Evolutionary conservation across 2,888 invertebrate species (phyloP), one percentile per base, ranked within the genome.

Genomic region (Lasius platythorax): DNA sequence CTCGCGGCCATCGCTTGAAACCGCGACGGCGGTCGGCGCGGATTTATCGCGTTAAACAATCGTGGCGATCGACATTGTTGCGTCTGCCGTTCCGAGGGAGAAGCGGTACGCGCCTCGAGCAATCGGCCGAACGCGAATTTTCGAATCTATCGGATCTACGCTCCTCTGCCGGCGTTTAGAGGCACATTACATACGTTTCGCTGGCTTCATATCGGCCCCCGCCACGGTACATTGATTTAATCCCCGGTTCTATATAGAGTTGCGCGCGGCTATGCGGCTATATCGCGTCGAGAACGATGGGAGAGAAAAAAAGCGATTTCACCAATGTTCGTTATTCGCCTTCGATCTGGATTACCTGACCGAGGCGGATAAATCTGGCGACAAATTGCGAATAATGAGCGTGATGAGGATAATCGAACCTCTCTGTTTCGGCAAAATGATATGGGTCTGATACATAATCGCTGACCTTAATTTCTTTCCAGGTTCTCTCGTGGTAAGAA

Each of bases 151-250:
- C 83, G 85, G 83, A 88, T 88, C 84, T 84, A 78, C 43, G 86
- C 72, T 76, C 79, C 83, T 82, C 66, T 83, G 74, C 50, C 70
- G 74, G 64, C 85, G 86, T 85, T 84, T 88, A 86, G 85, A 87
- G 83, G 83, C 87, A 87, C 86, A 87, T 90, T 90, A 90, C 87
- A 85, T 78, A 87, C 90, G 90, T 91, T 89, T 73, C 86, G 84
- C 84, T 91, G 88, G 78, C 84, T 85, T 88, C 91, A 89, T 90
- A 90, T 91, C 90, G 91, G 79, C 84, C 68, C 86, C 85, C 53
- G 53, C 18, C 85, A 91, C 88, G 90, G 84, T 87, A 90, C 90
- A 90, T 90, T 90, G 91, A 90, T 90, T 90, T 91, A 90, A 90
- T 90, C 90, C 89, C 67, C 67, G 86, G 87, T 91, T 85, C 87